Evolutionary conservation across 2,888 invertebrate species (phyloP), one percentile per base, ranked within the genome.

Genomic region (Nasonia oneida): DNA sequence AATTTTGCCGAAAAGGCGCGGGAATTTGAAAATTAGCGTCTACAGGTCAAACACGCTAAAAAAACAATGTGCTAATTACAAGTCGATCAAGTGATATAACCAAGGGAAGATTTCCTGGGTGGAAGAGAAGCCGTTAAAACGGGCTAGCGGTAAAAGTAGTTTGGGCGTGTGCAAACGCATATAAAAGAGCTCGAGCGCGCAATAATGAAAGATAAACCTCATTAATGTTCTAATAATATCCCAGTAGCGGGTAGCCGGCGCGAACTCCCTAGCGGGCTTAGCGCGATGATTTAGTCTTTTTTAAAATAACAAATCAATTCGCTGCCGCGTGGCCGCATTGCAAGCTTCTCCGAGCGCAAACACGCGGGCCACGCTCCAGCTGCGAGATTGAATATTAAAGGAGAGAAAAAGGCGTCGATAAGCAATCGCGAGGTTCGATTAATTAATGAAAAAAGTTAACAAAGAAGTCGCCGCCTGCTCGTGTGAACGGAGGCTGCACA

Each of bases 381-480:
- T 47, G 47, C n/a, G 57, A 61, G 57, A 61, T 61, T 61, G 57
- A 61, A 61, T 61, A 61, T 61, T n/a, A n/a, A 61, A 61, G 57
- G n/a, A 61, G n/a, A 8, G 8, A 61, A 61, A n/a, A 61, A 61
- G 6, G 57, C 4, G 57, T 8, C 8, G 57, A n/a, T 23, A 18
- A 8, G n/a, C 57, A n/a, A 18, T 8, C n/a, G 18, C 18, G 18
- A 53, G 57, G n/a, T 0, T 61, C 57, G 18, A 61, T 61, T 61
- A 61, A 61, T 61, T 61, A 61, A 61, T 23, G n/a, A 61, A 18
- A 61, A 61, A 61, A 53, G 1, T 18, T 3, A 53, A 53, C 18
- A 18, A 53, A 53, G 18, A 53, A 18, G 53, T 29, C 53, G 1
- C 15, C 15, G 10, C 12, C 10, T 12, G 47, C 18, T 15, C 23